Conservation (phyloP, 53 echinoderm and acorn worm species). For the Zoroaster sp. region DNA sequence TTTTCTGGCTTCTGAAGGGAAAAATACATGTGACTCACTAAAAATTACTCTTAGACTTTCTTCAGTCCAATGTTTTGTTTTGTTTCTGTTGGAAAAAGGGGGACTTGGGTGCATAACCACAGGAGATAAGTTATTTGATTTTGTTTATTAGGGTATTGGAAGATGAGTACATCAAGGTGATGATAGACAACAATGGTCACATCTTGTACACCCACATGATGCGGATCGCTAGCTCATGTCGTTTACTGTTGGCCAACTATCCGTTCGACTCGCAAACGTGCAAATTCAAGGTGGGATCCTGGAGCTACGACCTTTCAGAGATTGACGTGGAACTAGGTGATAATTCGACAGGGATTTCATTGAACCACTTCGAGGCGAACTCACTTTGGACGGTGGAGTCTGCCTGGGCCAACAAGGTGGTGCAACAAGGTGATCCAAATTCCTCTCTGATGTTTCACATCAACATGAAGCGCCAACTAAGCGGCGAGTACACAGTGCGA, state of each 20-base stretch:
- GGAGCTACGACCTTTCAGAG: background rate
- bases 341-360: too few relatives aligned
- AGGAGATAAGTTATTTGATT: background rate
- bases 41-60: too few relatives aligned
- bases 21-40: too few relatives aligned
- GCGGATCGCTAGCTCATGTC: background rate
- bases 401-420: background rate
- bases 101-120: too few relatives aligned
- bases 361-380: background rate
- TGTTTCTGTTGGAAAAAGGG: too few relatives aligned
- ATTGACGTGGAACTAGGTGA: background rate
- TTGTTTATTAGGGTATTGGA: background rate
- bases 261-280: constrained; percentile 10
- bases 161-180: background rate
- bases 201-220: background rate
- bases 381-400: background rate
- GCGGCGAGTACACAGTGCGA: background rate
- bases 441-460: background rate
- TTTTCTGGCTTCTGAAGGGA: too few relatives aligned
- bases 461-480: background rate
- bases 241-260: background rate
- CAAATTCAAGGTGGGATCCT: background rate
- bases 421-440: background rate
- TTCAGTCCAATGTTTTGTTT: too few relatives aligned
- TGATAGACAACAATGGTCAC: background rate